Percentiles rank a stretch among this genome's conserved stretches.
Conservation (phyloP, 2,797 vertebrate genomes). For the Molossus alvarezi region DNA sequence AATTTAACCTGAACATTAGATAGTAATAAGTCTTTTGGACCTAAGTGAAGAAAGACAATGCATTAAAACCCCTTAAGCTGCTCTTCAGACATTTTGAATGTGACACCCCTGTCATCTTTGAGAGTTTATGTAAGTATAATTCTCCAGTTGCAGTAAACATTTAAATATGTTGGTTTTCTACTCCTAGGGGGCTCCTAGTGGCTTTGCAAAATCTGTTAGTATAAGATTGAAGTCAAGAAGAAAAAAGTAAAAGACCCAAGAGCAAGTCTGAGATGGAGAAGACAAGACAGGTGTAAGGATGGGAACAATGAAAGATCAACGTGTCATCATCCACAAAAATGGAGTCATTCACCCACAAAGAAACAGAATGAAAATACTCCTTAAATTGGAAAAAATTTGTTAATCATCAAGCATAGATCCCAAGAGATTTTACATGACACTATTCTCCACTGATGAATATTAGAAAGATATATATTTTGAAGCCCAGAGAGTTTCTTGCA, state of each 20-base stretch:
- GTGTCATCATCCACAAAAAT: slow-evolving; percentile 4
- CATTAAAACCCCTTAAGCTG: neutral
- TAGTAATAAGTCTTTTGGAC: neutral
- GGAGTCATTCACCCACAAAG: neutral
- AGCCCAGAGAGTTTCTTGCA: neutral
- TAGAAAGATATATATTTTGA: neutral
- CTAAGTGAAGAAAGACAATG: neutral
- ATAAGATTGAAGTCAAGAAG: slow-evolving; percentile 41
- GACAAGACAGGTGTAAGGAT: neutral
- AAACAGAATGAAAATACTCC: slow-evolving; percentile 36
- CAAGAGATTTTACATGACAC: slow-evolving; percentile 7
- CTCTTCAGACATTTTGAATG: neutral
- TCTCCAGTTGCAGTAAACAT: slow-evolving; percentile 16
- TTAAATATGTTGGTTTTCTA: slow-evolving; percentile 55
- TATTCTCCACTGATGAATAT: neutral
- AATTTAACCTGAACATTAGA: neutral
- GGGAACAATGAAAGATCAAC: neutral
- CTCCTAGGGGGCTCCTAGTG: neutral
- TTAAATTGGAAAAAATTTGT: neutral
- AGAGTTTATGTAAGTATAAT: neutral
- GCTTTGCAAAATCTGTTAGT: neutral
- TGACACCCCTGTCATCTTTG: neutral
- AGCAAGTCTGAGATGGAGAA: neutral
- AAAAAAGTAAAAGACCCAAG: slow-evolving; percentile 1
- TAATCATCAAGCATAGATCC: neutral